These are phyloP conservation scores for Melitaea athalia DNA, from an alignment of 2,888 invertebrate genomes.

Conservation along the genomic window DNA sequence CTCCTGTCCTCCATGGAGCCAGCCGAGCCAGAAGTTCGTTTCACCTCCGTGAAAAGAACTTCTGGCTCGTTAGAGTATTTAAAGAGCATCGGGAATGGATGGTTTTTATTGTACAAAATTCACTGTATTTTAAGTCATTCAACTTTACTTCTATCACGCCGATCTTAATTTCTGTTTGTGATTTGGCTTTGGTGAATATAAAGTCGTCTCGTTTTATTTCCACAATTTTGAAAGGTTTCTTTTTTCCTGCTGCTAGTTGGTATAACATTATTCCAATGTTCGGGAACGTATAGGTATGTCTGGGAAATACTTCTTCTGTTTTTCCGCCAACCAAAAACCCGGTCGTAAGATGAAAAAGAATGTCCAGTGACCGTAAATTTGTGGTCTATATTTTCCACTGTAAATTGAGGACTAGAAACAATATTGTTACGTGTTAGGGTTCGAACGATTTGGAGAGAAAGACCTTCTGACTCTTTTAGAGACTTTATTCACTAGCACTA, in stretches of 20 bases:
- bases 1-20: too few relatives aligned
- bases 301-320: neutral
- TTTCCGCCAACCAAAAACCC: constrained; percentile 1
- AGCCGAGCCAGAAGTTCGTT: too few relatives aligned
- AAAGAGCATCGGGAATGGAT: constrained; percentile 17
- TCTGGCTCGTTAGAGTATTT: constrained; percentile 15
- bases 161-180: constrained; percentile 13
- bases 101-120: constrained; percentile 18
- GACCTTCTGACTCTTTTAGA: too few relatives aligned
- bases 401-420: constrained; percentile 2
- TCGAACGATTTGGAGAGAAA: too few relatives aligned
- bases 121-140: constrained; percentile 17
- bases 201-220: constrained; percentile 17
- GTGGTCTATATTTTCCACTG: constrained; percentile 3
- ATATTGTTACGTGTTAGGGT: too few relatives aligned
- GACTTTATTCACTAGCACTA: too few relatives aligned
- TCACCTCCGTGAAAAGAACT: too few relatives aligned
- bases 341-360: neutral
- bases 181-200: constrained; percentile 13
- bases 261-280: constrained; percentile 11
- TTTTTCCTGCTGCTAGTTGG: constrained; percentile 8
- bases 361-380: neutral
- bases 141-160: constrained; percentile 12
- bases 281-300: neutral
- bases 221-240: constrained; percentile 12